Evolutionary conservation across 1,140 invertebrate species (phyloP).

Genomic region (Saxidomus purpurata): DNA sequence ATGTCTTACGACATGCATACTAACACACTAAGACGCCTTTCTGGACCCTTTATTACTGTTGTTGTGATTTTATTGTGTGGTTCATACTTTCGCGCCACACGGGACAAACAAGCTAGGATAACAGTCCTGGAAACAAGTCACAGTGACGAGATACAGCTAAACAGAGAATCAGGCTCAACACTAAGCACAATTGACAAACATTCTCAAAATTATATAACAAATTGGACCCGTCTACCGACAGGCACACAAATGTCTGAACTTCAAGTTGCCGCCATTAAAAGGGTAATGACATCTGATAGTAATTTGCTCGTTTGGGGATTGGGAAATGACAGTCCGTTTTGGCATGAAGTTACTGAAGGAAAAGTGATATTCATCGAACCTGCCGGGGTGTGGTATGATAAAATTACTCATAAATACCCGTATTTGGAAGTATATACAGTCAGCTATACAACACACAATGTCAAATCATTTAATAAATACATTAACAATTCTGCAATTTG

Average conservation of each 20-base stretch:
- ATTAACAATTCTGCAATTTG: neutral
- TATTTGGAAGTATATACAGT: neutral
- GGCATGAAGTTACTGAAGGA: neutral
- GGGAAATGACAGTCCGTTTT: constrained; percentile 1
- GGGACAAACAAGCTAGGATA: no score
- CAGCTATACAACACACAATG: neutral
- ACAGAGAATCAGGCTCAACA: no score
- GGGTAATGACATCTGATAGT: neutral
- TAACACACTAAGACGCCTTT: no score
- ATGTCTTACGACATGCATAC: no score
- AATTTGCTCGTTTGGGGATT: no score
- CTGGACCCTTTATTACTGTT: no score
- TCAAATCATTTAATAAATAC: neutral
- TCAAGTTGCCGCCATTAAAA: neutral
- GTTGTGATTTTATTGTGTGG: no score
- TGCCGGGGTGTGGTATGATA: neutral
- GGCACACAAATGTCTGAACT: neutral
- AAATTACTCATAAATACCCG: no score
- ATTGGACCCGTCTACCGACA: neutral
- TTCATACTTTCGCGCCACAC: no score
- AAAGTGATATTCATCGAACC: neutral
- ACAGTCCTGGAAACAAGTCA: no score
- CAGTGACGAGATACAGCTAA: no score
- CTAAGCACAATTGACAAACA: no score
- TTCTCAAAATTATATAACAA: neutral